Evolutionary conservation across 1,140 invertebrate species (phyloP).

Genomic region (Saccostrea cuccullata): DNA sequence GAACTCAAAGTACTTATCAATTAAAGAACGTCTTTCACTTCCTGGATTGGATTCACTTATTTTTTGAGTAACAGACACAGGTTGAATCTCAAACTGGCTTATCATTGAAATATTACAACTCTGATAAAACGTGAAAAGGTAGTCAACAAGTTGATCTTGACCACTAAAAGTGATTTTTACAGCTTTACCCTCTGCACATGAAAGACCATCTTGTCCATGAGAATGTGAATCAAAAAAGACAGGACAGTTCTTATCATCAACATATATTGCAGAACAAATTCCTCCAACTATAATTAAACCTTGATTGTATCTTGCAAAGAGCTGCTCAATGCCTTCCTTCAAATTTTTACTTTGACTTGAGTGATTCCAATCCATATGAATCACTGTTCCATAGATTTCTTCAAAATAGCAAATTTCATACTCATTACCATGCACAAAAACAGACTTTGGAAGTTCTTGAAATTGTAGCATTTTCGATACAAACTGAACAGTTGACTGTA

Average conservation of each 20-base stretch:
- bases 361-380: not conserved
- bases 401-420: constrained; percentile 13
- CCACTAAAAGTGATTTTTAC: not conserved
- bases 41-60: not conserved
- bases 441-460: constrained; percentile 24
- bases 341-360: not conserved
- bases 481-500: constrained; percentile 19
- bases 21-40: not conserved
- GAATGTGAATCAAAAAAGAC: constrained; percentile 42
- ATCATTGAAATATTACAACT: constrained; percentile 33
- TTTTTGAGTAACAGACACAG: not conserved
- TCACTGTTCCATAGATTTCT: constrained; percentile 19
- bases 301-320: not conserved
- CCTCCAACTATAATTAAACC: constrained; percentile 37
- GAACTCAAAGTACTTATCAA: constrained; percentile 28
- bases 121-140: constrained; percentile 22
- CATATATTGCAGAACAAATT: constrained; percentile 31
- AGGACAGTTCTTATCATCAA: not conserved
- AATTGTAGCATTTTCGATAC: constrained; percentile 29
- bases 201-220: constrained; percentile 19
- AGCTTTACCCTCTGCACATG: constrained; percentile 23
- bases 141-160: not conserved
- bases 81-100: constrained; percentile 23
- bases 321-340: not conserved
- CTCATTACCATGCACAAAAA: not conserved